Evolutionary conservation across 2,797 vertebrate genomes (phyloP).

Genomic region (Sebastiscus albofasciatus): DNA sequence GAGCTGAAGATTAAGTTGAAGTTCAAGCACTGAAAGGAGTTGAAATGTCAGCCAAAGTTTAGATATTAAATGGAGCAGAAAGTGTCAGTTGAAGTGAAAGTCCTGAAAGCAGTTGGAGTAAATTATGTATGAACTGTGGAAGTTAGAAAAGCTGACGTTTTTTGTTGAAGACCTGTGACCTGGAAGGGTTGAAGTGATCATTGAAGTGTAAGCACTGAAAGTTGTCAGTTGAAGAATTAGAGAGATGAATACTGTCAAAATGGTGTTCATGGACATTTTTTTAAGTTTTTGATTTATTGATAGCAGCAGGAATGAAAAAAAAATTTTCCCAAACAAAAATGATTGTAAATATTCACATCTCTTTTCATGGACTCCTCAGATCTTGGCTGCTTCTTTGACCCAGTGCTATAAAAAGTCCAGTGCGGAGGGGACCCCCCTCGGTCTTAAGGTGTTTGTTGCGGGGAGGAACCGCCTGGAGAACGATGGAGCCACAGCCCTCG

Average conservation of each 20-base stretch:
- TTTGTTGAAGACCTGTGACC: neutral
- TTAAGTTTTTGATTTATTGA: neutral
- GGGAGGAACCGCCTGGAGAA: conserved; percentile 98
- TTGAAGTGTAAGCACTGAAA: no score
- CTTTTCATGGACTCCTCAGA: conserved; percentile 76
- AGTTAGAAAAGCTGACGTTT: neutral
- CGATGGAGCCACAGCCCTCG: conserved; percentile 94
- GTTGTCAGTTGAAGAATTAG: no score
- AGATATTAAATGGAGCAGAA: neutral
- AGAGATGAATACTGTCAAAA: no score
- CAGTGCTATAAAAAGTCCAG: conserved; percentile 89
- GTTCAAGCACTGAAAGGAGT: neutral
- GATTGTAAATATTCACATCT: neutral
- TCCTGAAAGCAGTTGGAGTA: neutral
- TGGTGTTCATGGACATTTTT: neutral
- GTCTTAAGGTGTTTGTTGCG: conserved; percentile 93
- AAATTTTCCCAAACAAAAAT: neutral
- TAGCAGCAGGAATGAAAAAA: neutral
- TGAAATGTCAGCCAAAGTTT: neutral
- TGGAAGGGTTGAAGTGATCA: no score
- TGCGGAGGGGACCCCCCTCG: conserved; percentile 83
- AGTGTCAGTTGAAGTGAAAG: neutral
- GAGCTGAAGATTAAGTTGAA: neutral
- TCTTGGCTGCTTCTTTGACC: conserved; percentile 90
- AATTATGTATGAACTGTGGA: neutral